Evolutionary conservation across 2,113 vertebrate genomes (phyloP).

Genomic region (Neoarius graeffei): DNA sequence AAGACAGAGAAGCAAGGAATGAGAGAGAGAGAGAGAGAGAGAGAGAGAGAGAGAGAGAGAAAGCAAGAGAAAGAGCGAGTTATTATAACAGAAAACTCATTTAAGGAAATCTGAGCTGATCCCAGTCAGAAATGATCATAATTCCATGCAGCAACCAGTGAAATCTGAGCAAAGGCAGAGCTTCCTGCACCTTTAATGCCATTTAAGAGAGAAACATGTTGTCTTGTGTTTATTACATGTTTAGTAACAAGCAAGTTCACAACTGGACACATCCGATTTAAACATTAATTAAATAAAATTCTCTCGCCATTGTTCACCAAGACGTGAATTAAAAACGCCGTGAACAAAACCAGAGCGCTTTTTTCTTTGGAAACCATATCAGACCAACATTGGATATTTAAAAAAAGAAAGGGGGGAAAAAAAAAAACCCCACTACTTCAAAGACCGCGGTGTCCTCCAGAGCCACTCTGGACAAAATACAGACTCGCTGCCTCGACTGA

Average conservation of each 20-base stretch:
- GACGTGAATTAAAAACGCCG: conserved; percentile 52
- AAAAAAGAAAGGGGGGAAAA: neutral
- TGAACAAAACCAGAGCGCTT: conserved; percentile 54
- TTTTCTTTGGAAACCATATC: too few species aligned
- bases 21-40: neutral
- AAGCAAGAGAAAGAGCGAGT: conserved; percentile 11
- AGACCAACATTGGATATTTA: too few species aligned
- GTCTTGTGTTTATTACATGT: neutral
- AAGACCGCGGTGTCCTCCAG: conserved; percentile 47
- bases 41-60: neutral
- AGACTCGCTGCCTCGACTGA: neutral
- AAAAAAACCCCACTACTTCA: conserved; percentile 33
- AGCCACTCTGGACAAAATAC: conserved; percentile 32
- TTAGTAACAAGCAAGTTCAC: neutral
- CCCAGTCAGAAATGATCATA: neutral
- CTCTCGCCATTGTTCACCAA: too few species aligned
- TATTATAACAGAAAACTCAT: neutral
- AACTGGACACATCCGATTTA: neutral
- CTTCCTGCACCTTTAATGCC: neutral
- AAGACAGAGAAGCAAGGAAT: neutral
- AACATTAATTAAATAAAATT: neutral
- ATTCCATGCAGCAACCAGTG: neutral
- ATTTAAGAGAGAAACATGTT: neutral
- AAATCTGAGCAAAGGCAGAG: neutral
- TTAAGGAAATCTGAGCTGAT: neutral